These are phyloP conservation scores for Noctua pronuba DNA, from an alignment of 2,888 invertebrate species.

Conservation along the genomic window DNA sequence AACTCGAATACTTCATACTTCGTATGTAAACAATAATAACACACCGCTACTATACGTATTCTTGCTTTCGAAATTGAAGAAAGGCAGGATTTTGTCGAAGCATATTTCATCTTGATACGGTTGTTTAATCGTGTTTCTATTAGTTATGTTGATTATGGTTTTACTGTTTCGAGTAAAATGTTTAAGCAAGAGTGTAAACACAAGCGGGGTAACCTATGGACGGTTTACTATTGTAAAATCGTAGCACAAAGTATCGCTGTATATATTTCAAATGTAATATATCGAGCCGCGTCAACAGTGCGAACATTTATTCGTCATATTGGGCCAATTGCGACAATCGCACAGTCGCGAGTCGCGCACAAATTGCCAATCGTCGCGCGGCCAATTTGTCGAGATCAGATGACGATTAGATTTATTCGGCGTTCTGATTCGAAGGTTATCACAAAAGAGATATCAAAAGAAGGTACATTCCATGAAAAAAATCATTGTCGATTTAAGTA, in stretches of 20 bases:
- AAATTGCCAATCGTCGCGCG: conserved; percentile 70
- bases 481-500: neutral
- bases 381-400: conserved; percentile 72
- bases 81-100: neutral
- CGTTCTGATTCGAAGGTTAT: conserved; percentile 23
- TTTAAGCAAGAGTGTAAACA: neutral
- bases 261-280: conserved; percentile 31
- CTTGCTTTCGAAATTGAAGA: neutral
- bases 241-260: conserved; percentile 18
- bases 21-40: neutral
- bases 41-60: neutral
- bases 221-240: neutral
- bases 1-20: neutral
- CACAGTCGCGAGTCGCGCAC: conserved; percentile 54
- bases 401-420: conserved; percentile 75
- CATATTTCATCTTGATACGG: neutral
- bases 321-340: conserved; percentile 58
- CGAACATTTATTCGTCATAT: conserved; percentile 59
- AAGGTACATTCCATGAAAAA: conserved; percentile 22
- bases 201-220: neutral
- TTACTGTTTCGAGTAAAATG: neutral
- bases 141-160: neutral
- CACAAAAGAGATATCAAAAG: neutral
- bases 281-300: conserved; percentile 21
- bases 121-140: neutral